A percentile compares a stretch with the other conserved stretches of the same genome.
Evolutionary conservation across 64 coral and sea anemone species (phyloP).

Genomic region (Stichodactyla mertensii): DNA sequence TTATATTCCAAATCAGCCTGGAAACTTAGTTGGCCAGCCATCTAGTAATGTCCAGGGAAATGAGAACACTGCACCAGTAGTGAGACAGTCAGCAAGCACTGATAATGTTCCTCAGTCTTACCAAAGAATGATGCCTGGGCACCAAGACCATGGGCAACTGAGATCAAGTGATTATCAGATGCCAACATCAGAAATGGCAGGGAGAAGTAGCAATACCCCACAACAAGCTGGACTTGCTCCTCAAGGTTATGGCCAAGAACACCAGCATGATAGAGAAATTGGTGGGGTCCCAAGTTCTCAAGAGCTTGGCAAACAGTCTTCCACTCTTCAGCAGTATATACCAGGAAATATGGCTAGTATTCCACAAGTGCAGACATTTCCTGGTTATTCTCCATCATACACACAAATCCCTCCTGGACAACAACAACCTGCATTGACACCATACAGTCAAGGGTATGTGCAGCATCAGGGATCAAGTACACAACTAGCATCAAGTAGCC

Average conservation of each 20-base stretch:
- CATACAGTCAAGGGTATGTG: background rate
- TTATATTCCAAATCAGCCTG: background rate
- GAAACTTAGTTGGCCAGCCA: background rate
- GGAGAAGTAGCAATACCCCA: background rate
- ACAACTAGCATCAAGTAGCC: background rate
- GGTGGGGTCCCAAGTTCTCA: no score
- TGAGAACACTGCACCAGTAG: background rate
- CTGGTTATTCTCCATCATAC: background rate
- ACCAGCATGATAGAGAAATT: no score
- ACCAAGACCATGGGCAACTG: background rate
- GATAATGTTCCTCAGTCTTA: background rate
- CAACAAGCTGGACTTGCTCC: background rate
- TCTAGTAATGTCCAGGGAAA: background rate
- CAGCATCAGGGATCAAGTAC: background rate
- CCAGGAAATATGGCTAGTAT: background rate
- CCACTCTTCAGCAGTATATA: background rate
- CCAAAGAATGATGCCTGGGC: conserved; percentile 2
- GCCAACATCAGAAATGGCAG: background rate
- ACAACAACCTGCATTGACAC: background rate
- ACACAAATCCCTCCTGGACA: background rate
- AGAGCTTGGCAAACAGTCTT: background rate
- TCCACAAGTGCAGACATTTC: background rate
- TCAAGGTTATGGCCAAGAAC: background rate
- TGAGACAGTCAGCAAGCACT: background rate
- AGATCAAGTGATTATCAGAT: background rate